A percentile compares a stretch with the other conserved stretches of the same genome.
phyloP scores from a whole-genome alignment of 2,797 vertebrate species.

The Arnoldichthys spilopterus region DNA sequence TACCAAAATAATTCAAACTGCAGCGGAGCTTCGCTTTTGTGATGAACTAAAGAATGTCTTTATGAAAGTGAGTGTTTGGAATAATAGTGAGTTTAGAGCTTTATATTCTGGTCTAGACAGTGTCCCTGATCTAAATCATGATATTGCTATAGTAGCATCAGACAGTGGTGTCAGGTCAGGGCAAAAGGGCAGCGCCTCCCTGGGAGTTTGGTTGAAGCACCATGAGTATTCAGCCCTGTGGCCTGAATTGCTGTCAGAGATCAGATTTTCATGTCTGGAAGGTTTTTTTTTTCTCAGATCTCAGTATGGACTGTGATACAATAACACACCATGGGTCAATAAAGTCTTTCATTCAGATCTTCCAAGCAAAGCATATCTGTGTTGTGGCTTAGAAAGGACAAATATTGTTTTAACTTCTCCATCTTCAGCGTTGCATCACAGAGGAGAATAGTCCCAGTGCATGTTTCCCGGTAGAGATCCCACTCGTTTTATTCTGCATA shows the following conservation, averaged over 20 bases:
- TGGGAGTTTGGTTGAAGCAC: not conserved
- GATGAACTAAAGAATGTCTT: too few species aligned
- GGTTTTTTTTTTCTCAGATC: conserved; percentile 49
- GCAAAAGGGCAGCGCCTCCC: not conserved
- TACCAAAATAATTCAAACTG: too few species aligned
- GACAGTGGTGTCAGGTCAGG: not conserved
- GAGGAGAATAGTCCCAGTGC: conserved; percentile 15
- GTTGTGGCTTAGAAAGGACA: conserved; percentile 42
- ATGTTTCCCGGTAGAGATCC: conserved; percentile 19
- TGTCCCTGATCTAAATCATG: not conserved
- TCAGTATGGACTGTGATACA: conserved; percentile 38
- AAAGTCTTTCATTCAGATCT: conserved; percentile 34
- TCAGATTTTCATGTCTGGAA: conserved; percentile 33
- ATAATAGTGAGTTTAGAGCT: not conserved
- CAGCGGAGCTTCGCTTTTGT: too few species aligned
- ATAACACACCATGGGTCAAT: conserved; percentile 36
- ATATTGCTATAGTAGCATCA: not conserved
- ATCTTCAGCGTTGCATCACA: conserved; percentile 34
- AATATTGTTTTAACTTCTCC: conserved; percentile 42
- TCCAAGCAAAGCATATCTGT: conserved; percentile 51
- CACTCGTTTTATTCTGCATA: conserved; percentile 19
- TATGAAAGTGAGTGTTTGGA: not conserved
- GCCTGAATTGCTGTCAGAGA: conserved; percentile 26
- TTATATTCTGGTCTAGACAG: not conserved
- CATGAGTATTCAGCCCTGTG: conserved; percentile 8